Evolutionary conservation across 2,888 invertebrate species (phyloP), one percentile per base, ranked within the genome.

Genomic region (Hyalella azteca): DNA sequence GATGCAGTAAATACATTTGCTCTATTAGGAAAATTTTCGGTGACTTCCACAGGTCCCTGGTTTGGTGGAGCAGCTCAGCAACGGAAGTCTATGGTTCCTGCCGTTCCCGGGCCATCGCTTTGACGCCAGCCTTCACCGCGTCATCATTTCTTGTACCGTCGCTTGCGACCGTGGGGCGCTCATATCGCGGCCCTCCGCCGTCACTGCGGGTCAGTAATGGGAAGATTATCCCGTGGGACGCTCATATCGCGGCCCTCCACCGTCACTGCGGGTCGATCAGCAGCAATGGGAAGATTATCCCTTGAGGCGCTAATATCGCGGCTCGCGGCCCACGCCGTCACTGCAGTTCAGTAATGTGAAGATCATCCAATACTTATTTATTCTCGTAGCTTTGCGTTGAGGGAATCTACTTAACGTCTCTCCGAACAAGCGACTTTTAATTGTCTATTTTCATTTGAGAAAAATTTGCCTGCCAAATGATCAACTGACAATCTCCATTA

Each of bases 231-330:
- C 7, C 92, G 93, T 81, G 94, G 94, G 54, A 91, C 91, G 78
- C 91, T 96, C 77, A 90, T 95, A 86, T 95, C 96, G 86, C 92
- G 94, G 86, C 94, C 94, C 87, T 93, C 96, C 86, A 93, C 93
- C 87, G 93, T 96, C 80, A 93, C 94, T 15, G 95, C 95, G 87
- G 95, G 96, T 96, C 15, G 45, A 45, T 7, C 15, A 45, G 7
- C 15, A 7, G 45, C 15, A 11, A 45, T 7, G 9, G 7, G 45
- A 15, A 45, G 15, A 11, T 7, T 45, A 45, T 11, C 7, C 15
- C 45, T 7, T 45, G 45, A 7, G 15, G 9, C 15, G 15, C 9
- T 45, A 7, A 45, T 15, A 45, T 45, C 45, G 15, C 15, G 9
- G 15, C n/a, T n/a, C n/a, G n/a, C n/a, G n/a, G n/a, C n/a, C n/a